These are phyloP conservation scores for Drosophila yooni DNA, from an alignment of 2,888 invertebrate species.

Conservation along the genomic window DNA sequence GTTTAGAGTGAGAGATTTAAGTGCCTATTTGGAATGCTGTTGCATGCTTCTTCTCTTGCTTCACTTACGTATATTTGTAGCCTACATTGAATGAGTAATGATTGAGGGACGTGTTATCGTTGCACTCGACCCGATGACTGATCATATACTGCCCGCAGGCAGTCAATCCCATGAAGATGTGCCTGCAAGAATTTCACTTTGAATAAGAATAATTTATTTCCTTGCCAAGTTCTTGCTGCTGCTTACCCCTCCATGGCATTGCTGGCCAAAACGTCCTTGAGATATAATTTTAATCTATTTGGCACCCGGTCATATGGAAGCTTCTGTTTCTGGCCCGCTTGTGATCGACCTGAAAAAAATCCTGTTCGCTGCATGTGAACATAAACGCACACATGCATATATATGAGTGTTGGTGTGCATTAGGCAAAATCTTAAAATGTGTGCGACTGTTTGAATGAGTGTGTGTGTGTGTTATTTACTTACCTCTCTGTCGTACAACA, in stretches of 20 bases:
- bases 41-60: neutral
- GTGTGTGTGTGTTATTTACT: constrained; percentile 4
- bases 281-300: constrained; percentile 87
- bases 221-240: neutral
- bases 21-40: neutral
- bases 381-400: neutral
- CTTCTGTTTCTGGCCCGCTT: constrained; percentile 85
- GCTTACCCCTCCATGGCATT: constrained; percentile 85
- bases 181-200: constrained; percentile 86
- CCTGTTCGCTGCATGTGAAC: constrained; percentile 85
- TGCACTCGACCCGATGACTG: constrained; percentile 90
- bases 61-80: constrained; percentile 88
- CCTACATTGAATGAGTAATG: constrained; percentile 87
- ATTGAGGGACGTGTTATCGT: constrained; percentile 86
- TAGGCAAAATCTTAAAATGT: neutral
- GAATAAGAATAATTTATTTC: neutral
- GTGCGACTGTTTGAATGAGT: neutral
- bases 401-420: constrained; percentile 58
- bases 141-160: constrained; percentile 96
- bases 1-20: neutral
- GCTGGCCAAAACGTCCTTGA: constrained; percentile 88
- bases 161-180: constrained; percentile 97
- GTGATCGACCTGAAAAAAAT: constrained; percentile 85
- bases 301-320: constrained; percentile 86
- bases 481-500: constrained; percentile 82